These are phyloP conservation scores for Pampus argenteus DNA, from an alignment of 2,797 vertebrate genomes.

Conservation along the genomic window DNA sequence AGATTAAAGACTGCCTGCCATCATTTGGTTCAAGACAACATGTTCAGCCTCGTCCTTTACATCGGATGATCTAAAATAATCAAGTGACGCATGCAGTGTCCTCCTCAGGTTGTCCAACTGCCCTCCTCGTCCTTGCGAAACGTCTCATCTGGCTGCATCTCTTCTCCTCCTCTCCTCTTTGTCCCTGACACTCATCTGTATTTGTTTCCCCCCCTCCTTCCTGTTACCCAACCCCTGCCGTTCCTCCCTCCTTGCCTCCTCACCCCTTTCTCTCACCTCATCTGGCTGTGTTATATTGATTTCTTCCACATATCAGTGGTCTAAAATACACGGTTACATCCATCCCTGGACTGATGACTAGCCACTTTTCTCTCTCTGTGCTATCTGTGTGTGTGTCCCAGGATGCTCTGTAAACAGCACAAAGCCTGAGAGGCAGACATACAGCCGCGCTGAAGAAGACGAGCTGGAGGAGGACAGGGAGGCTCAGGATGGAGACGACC, in stretches of 20 bases:
- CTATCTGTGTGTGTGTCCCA: slow-evolving; percentile 52
- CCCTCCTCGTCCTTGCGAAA: slow-evolving; percentile 54
- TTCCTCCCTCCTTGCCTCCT: slow-evolving; percentile 13
- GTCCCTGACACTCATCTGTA: slow-evolving; percentile 30
- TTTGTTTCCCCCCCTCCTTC: slow-evolving; percentile 19
- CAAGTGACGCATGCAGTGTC: slow-evolving; percentile 20
- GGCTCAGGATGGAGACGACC: slow-evolving; percentile 34
- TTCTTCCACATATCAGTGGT: slow-evolving; percentile 62
- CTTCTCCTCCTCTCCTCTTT: slow-evolving; percentile 25
- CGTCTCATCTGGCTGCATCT: slow-evolving; percentile 49
- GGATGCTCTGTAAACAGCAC: slow-evolving; percentile 75
- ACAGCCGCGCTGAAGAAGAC: slow-evolving; percentile 35
- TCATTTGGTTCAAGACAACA: neutral
- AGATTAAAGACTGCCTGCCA: neutral
- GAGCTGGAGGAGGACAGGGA: slow-evolving; percentile 14
- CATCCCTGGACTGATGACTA: slow-evolving; percentile 66
- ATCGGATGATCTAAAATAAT: slow-evolving; percentile 10
- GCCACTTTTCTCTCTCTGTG: slow-evolving; percentile 46
- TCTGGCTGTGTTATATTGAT: slow-evolving; percentile 69
- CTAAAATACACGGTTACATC: slow-evolving; percentile 72
- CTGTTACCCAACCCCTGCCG: slow-evolving; percentile 27
- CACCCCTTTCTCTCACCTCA: slow-evolving; percentile 31
- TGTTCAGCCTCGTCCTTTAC: slow-evolving; percentile 32
- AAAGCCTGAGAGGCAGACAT: slow-evolving; percentile 38
- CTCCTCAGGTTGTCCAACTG: slow-evolving; percentile 51